Base-by-base conservation (phyloP, 2,113 vertebrate genomes). In the Astatotilapia flaviijosephi region DNA sequence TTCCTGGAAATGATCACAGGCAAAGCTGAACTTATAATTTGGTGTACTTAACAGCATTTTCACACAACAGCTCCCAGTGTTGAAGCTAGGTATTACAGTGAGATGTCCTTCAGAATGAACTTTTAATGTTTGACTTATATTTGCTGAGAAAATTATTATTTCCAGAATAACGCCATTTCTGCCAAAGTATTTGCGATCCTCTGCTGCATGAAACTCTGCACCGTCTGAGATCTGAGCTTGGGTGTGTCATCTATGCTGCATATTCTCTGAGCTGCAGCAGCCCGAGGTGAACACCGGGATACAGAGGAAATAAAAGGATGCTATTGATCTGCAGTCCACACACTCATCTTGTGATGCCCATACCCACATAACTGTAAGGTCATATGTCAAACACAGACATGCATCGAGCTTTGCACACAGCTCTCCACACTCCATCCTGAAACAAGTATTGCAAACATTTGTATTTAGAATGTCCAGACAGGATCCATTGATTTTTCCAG, bases 321-420 rank as follows among this genome's bases (percentile, higher is more conserved):
- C 91, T 88, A 93, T 96, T 96, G 95, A 96, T 93, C 54, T 68
- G 53, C 54, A 56, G 4, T 80, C 79, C 92, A 86, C 88, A 91
- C 80, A 70, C 73, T 87, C n/a, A 86, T 95, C 96, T 96, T 94
- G 95, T 96, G 96, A 96, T 35, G 73, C 49, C 85, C 91, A 65
- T 83, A 73, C 88, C 75, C 87, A 75, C 92, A 90, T 90, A 90
- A 79, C 89, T 90, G 55, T 82, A 37, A 89, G 92, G 93, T 93
- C 86, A 91, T 73, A 86, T 58, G 82, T 91, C 85, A 91, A 49
- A 77, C 51, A 53, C 79, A 55, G 62, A 65, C 82, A 88, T 92
- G 88, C 91, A 88, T 91, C 5, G 21, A 80, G 83, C 28, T 88
- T 62, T 70, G 82, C 56, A 58, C 55, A 35, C 83, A 75, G 23